phyloP scores from a whole-genome alignment of 2,888 invertebrate species.

The Cheilosia soror region DNA sequence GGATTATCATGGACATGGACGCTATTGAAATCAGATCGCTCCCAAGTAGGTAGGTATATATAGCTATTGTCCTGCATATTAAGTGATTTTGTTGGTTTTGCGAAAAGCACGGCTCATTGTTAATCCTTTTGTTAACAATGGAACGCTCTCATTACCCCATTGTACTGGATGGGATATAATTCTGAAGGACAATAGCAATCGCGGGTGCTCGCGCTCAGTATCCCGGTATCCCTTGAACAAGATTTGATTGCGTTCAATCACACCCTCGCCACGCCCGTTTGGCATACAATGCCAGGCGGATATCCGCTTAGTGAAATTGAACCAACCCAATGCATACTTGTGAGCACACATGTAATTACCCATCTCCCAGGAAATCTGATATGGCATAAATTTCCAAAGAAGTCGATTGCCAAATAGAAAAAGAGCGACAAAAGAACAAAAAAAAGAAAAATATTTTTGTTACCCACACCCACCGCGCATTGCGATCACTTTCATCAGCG shows the following conservation, averaged over 20 bases:
- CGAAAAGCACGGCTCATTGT: constrained; percentile 35
- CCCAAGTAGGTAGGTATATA: constrained; percentile 9
- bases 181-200: constrained; percentile 18
- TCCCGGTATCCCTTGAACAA: not conserved
- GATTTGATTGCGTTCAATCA: constrained; percentile 23
- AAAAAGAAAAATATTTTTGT: constrained; percentile 28
- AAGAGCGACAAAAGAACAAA: not conserved
- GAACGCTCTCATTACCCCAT: constrained; percentile 9
- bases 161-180: constrained; percentile 11
- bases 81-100: constrained; percentile 56
- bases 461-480: constrained; percentile 54
- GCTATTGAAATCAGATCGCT: constrained; percentile 67
- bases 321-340: constrained; percentile 17
- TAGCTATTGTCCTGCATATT: constrained; percentile 39
- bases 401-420: constrained; percentile 52
- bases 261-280: constrained; percentile 38
- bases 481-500: constrained; percentile 22
- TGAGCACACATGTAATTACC: constrained; percentile 14
- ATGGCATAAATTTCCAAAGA: constrained; percentile 50
- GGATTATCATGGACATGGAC: constrained; percentile 50
- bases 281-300: constrained; percentile 43
- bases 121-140: constrained; percentile 58
- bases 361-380: constrained; percentile 64
- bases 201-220: constrained; percentile 25
- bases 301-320: constrained; percentile 68